A percentile compares a stretch with the other conserved stretches of the same genome.
Evolutionary conservation across 64 coral and sea anemone genomes (phyloP).

Genomic region (Stichodactyla mertensii): DNA sequence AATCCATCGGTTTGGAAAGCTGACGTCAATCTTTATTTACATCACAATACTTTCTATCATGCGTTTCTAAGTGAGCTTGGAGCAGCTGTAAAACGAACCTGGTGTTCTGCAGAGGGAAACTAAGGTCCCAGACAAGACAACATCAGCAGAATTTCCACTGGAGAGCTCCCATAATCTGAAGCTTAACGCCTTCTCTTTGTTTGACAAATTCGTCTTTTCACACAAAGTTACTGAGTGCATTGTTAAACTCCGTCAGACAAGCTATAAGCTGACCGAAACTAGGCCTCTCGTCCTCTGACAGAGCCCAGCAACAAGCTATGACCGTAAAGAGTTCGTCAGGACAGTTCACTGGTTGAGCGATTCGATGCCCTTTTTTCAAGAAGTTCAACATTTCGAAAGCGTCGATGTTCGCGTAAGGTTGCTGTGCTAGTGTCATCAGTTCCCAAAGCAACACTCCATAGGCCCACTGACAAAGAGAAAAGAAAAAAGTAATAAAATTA

Average conservation of each 20-base stretch:
- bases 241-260: conserved; percentile 89
- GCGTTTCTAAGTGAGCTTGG: neutral
- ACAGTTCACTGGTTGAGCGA: conserved; percentile 88
- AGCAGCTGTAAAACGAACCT: neutral
- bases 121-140: neutral
- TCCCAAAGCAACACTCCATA: conserved; percentile 98
- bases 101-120: neutral
- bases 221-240: conserved; percentile 90
- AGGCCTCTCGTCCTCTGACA: conserved; percentile 92
- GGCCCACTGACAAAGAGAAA: conserved; percentile 63
- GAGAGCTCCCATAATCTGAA: neutral
- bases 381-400: conserved; percentile 98
- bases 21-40: neutral
- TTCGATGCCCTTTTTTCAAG: conserved; percentile 94
- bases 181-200: neutral
- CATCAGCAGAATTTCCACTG: neutral
- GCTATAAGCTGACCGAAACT: conserved; percentile 81
- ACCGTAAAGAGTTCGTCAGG: conserved; percentile 96
- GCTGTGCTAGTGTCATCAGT: conserved; percentile 87
- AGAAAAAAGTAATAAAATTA: neutral
- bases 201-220: conserved; percentile 16
- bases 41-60: neutral
- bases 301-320: conserved; percentile 93
- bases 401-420: conserved; percentile 94
- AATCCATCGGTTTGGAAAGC: neutral